Evolutionary conservation across 1,140 invertebrate species (phyloP).

Genomic region (Druon quercuslanigerum): DNA sequence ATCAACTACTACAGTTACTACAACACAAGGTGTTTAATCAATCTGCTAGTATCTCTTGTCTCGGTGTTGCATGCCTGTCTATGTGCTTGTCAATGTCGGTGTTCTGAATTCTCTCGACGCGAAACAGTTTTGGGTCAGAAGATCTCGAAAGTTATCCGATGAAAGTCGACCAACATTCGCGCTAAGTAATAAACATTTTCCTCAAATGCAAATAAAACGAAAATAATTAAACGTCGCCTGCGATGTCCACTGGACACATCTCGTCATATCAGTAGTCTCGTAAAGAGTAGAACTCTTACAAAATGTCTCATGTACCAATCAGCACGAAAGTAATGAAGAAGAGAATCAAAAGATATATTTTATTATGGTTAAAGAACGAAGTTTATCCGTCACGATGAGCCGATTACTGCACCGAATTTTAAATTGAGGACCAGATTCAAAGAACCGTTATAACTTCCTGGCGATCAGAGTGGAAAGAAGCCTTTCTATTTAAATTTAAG

Average conservation of each 20-base stretch:
- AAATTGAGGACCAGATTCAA: neutral
- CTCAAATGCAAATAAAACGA: constrained; percentile 42
- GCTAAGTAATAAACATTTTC: constrained; percentile 40
- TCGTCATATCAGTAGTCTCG: constrained; percentile 26
- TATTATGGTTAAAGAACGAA: constrained; percentile 17
- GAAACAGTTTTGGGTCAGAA: constrained; percentile 54
- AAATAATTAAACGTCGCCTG: constrained; percentile 31
- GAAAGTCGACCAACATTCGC: constrained; percentile 51
- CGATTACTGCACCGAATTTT: neutral
- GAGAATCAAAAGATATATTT: constrained; percentile 29
- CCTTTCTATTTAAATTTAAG: too few species aligned
- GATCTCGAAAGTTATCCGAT: constrained; percentile 67
- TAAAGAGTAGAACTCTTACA: constrained; percentile 5
- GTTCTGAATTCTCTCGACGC: constrained; percentile 57
- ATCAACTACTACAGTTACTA: constrained; percentile 6
- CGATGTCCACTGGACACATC: constrained; percentile 13
- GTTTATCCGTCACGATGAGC: constrained; percentile 12
- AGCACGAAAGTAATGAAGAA: constrained; percentile 30
- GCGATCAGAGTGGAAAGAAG: too few species aligned
- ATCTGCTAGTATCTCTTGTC: constrained; percentile 51
- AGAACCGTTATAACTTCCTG: too few species aligned
- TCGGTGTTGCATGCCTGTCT: constrained; percentile 65
- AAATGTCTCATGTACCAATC: constrained; percentile 16
- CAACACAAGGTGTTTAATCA: constrained; percentile 28
- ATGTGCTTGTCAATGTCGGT: constrained; percentile 54